Conservation (phyloP, 2,113 vertebrate genomes). For the Eudyptes chrysolophus region DNA sequence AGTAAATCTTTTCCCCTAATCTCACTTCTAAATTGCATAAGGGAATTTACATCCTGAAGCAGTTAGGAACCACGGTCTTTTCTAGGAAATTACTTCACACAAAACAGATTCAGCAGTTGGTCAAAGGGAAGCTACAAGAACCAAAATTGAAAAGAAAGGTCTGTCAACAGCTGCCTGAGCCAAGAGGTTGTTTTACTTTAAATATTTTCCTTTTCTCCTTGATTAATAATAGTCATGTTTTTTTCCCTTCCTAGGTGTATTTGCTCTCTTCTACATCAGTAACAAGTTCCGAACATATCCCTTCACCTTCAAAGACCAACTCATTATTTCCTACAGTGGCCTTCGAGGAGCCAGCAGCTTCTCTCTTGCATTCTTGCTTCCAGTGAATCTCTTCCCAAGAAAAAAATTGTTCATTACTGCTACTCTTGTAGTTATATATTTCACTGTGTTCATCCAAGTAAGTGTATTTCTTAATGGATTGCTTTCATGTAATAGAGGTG, state of each 20-base stretch:
- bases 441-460: constrained; percentile 96
- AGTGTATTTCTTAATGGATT: constrained; percentile 5
- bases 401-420: constrained; percentile 91
- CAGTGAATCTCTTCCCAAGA: constrained; percentile 80
- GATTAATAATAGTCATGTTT: background rate
- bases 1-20: background rate
- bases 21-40: background rate
- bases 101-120: background rate
- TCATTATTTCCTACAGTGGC: constrained; percentile 92
- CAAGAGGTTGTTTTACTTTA: background rate
- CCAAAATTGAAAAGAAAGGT: background rate
- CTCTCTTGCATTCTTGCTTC: constrained; percentile 92
- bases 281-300: constrained; percentile 94
- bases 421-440: constrained; percentile 89
- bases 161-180: background rate
- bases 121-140: background rate
- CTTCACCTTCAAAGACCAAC: constrained; percentile 92
- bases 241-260: constrained; percentile 78
- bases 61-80: background rate
- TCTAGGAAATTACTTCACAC: background rate
- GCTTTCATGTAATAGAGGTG: background rate
- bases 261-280: constrained; percentile 89
- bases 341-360: constrained; percentile 93
- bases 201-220: background rate
- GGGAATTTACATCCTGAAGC: background rate